phyloP scores from a whole-genome alignment of 1,140 invertebrate genomes.

The Hesperophylax magnus region DNA sequence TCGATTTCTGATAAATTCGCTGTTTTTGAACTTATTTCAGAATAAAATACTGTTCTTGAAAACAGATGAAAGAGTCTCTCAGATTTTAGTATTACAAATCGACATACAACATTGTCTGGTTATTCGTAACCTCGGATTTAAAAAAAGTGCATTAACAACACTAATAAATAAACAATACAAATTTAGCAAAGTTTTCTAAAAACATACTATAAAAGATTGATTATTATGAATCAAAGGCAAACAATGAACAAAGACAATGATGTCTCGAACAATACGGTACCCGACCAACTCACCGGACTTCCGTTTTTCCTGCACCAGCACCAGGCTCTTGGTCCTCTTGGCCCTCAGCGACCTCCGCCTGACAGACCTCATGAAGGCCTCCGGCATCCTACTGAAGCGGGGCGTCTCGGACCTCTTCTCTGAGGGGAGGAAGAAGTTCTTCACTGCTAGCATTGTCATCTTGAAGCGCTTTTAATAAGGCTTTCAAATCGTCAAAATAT shows the following conservation, averaged over 20 bases:
- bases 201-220: no score
- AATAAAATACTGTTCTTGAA: no score
- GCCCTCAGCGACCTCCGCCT: conserved; percentile 76
- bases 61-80: no score
- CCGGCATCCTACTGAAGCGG: conserved; percentile 62
- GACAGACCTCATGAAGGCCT: conserved; percentile 74
- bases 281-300: conserved; percentile 77
- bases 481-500: not conserved
- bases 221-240: no score
- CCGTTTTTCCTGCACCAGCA: conserved; percentile 78
- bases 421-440: conserved; percentile 79
- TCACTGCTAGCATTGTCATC: conserved; percentile 73
- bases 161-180: no score
- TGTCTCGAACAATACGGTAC: conserved; percentile 26
- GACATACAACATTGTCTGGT: no score
- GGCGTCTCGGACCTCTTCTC: conserved; percentile 72
- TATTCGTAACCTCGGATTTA: no score
- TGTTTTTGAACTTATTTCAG: no score
- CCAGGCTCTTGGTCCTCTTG: conserved; percentile 79
- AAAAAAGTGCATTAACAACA: no score
- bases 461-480: not conserved
- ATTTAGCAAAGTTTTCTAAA: no score
- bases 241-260: not conserved
- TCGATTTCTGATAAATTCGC: no score
- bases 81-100: no score